phyloP scores from a whole-genome alignment of 2,888 invertebrate genomes.

The Amblyteles armatorius region DNA sequence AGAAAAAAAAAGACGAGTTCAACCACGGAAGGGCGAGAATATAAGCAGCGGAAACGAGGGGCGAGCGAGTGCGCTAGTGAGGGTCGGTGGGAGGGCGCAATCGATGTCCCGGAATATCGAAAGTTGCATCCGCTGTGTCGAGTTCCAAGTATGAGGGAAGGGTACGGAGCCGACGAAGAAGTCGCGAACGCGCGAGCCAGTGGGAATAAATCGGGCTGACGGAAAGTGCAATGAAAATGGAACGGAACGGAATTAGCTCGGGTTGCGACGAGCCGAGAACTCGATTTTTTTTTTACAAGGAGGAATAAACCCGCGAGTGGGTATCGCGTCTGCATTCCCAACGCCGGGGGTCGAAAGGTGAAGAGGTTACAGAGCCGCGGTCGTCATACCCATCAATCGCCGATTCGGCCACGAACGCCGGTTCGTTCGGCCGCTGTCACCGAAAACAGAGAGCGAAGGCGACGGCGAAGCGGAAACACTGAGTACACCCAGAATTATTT shows the following conservation, averaged over 20 bases:
- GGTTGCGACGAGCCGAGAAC: constrained; percentile 29
- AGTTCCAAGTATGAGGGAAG: not conserved
- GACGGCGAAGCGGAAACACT: too few relatives aligned
- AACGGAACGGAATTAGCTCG: constrained; percentile 62
- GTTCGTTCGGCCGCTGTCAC: constrained; percentile 1
- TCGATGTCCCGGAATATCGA: constrained; percentile 63
- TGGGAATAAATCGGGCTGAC: not conserved
- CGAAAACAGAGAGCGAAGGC: not conserved
- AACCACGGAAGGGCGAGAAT: constrained; percentile 10
- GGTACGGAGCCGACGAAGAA: not conserved
- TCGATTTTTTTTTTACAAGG: constrained; percentile 49
- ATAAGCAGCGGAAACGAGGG: constrained; percentile 2
- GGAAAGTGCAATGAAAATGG: constrained; percentile 38
- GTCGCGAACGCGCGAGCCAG: not conserved
- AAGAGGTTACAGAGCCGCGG: constrained; percentile 63
- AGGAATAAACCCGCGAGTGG: constrained; percentile 61
- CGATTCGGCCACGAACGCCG: not conserved
- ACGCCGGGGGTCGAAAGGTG: constrained; percentile 69
- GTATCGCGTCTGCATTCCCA: constrained; percentile 42
- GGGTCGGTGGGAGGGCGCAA: constrained; percentile 29
- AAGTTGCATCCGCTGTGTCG: constrained; percentile 41
- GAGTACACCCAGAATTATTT: too few relatives aligned
- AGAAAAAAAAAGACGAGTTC: constrained; percentile 27
- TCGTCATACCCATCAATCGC: not conserved
- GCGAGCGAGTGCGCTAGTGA: constrained; percentile 10